phyloP scores from a whole-genome alignment of 2,797 vertebrate species.

The Phyllotis vaccarum region DNA sequence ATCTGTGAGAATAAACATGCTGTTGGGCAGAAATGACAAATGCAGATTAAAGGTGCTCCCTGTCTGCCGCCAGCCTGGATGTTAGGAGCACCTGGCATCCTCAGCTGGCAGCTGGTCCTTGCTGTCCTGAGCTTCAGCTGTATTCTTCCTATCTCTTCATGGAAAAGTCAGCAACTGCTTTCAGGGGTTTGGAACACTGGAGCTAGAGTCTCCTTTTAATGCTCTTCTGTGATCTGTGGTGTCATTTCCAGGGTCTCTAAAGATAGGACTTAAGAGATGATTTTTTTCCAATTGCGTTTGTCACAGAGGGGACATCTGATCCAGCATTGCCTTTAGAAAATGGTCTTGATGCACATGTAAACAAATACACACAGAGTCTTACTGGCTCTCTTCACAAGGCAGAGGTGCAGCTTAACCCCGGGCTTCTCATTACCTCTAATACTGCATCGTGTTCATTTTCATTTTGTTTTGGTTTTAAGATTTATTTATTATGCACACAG shows the following conservation, averaged over 20 bases:
- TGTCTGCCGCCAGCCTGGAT: fast-evolving
- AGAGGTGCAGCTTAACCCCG: background rate
- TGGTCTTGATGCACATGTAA: background rate
- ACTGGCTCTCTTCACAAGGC: background rate
- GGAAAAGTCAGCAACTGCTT: background rate
- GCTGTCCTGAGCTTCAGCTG: background rate
- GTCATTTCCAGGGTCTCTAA: background rate
- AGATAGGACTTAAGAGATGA: background rate
- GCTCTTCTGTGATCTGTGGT: background rate
- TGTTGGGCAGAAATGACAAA: background rate
- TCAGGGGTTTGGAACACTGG: background rate
- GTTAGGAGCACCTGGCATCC: background rate
- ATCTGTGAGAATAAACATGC: background rate
- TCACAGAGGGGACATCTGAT: background rate
- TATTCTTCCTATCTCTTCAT: background rate
- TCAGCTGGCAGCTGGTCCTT: background rate
- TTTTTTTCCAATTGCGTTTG: background rate
- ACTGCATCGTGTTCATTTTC: background rate
- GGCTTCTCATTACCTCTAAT: background rate
- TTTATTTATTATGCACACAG: too few species aligned
- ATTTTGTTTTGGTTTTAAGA: too few species aligned
- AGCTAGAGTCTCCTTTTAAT: background rate
- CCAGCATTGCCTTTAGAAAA: constrained; percentile 1
- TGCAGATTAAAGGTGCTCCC: background rate
- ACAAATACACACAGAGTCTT: background rate